Conservation (phyloP, 1,140 invertebrate genomes). For the Sitodiplosis mosellana region DNA sequence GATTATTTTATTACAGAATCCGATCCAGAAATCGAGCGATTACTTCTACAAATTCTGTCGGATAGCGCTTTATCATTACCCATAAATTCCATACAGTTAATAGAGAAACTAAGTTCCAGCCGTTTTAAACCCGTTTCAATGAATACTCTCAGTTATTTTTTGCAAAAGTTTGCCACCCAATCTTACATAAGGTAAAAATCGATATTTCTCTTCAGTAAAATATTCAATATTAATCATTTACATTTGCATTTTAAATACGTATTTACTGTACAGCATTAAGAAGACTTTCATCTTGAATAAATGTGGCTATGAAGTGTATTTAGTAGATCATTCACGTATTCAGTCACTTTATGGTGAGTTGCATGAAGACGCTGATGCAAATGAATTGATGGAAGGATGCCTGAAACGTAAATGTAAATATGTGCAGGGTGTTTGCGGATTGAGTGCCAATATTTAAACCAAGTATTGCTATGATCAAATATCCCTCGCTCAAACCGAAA, state of each 20-base stretch:
- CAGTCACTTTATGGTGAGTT: conserved; percentile 44
- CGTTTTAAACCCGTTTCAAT: conserved; percentile 35
- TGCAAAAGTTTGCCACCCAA: conserved; percentile 76
- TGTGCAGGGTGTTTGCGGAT: no score
- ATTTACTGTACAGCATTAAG: conserved; percentile 29
- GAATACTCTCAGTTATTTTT: conserved; percentile 48
- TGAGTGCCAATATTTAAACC: no score
- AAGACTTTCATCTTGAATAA: conserved; percentile 38
- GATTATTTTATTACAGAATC: conserved; percentile 15
- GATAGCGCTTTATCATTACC: conserved; percentile 60
- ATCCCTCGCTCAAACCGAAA: no score
- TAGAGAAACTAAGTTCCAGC: conserved; percentile 39
- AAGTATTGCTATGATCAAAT: no score
- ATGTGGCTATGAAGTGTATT: conserved; percentile 38
- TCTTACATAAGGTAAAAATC: conserved; percentile 36
- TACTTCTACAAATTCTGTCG: conserved; percentile 52
- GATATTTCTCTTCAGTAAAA: conserved; percentile 1
- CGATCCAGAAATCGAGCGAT: conserved; percentile 42
- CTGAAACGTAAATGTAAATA: conserved; percentile 26
- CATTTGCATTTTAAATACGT: not conserved
- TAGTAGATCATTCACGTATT: conserved; percentile 49
- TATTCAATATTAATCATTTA: not conserved
- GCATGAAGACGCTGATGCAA: conserved; percentile 13
- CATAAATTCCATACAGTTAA: conserved; percentile 48
- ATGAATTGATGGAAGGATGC: conserved; percentile 25